These are phyloP conservation scores for Terebella lapidaria DNA, from an alignment of 2,888 invertebrate genomes.

Conservation along the genomic window DNA sequence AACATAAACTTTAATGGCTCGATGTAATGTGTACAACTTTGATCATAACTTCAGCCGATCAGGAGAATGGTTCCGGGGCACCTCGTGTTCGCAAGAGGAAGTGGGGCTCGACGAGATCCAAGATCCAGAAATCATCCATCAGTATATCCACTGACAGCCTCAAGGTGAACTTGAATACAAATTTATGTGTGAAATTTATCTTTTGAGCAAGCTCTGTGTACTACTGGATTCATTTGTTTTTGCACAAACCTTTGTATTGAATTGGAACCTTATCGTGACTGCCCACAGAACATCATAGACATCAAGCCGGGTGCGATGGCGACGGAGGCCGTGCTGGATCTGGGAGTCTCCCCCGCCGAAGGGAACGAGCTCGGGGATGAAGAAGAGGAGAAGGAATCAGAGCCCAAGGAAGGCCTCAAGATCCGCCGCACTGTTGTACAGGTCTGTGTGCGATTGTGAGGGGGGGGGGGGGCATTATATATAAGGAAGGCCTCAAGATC, in stretches of 20 bases:
- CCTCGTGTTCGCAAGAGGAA: slow-evolving; percentile 27
- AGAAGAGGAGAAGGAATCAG: slow-evolving; percentile 18
- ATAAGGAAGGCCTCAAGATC: slow-evolving; percentile 27
- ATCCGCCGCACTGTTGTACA: slow-evolving; percentile 33
- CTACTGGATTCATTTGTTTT: no score
- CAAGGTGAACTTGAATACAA: no score
- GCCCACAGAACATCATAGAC: background rate
- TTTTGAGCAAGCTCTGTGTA: no score
- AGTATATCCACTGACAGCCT: slow-evolving; percentile 49
- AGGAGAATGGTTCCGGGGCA: no score
- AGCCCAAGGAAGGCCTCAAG: slow-evolving; percentile 24
- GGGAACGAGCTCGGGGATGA: slow-evolving; percentile 11
- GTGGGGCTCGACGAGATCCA: slow-evolving; percentile 40
- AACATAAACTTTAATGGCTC: no score
- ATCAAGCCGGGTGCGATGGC: background rate
- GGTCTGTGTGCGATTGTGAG: slow-evolving; percentile 22
- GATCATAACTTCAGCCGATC: no score
- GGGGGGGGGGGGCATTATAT: slow-evolving; percentile 17
- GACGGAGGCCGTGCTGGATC: background rate
- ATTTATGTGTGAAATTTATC: no score
- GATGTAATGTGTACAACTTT: no score
- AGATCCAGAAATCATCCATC: slow-evolving; percentile 33
- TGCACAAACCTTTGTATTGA: no score
- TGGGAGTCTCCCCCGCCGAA: background rate
- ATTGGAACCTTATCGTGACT: no score